Conservation (phyloP, 2,888 invertebrate species). For the Phyto melanocephala region DNA sequence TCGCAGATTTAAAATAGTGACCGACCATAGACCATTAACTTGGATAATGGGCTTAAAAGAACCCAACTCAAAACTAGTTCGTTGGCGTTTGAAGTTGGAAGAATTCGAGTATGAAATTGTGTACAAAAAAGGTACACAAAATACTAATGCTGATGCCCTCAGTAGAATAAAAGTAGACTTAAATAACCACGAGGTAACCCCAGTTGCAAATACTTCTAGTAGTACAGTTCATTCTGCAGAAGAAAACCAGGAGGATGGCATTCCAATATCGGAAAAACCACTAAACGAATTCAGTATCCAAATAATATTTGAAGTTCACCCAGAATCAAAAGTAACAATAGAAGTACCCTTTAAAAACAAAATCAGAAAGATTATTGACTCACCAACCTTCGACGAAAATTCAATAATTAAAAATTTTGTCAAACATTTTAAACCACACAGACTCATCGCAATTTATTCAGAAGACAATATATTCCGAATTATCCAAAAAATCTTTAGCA, state of each 20-base stretch:
- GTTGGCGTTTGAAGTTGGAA: slow-evolving; percentile 49
- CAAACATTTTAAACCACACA: slow-evolving; percentile 8
- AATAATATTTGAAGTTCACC: slow-evolving; percentile 35
- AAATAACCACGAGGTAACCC: slow-evolving; percentile 22
- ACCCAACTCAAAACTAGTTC: slow-evolving; percentile 51
- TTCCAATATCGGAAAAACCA: slow-evolving; percentile 53
- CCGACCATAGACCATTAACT: slow-evolving; percentile 71
- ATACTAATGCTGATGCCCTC: slow-evolving; percentile 64
- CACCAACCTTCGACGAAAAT: neutral
- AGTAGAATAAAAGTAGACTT: slow-evolving; percentile 55
- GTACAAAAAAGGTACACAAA: slow-evolving; percentile 8
- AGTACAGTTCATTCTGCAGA: neutral
- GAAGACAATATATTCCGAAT: neutral
- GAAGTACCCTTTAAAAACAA: slow-evolving; percentile 54
- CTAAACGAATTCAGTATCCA: slow-evolving; percentile 58
- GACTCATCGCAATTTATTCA: neutral
- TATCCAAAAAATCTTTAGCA: neutral
- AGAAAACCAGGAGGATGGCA: slow-evolving; percentile 40
- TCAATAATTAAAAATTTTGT: slow-evolving; percentile 7
- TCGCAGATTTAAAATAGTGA: slow-evolving; percentile 69
- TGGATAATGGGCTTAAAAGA: slow-evolving; percentile 66
- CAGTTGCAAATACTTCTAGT: neutral
- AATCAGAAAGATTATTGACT: neutral
- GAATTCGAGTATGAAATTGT: slow-evolving; percentile 68
- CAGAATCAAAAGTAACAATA: neutral